Conservation (phyloP, 2,113 vertebrate genomes). For the Cryptomyrus ogoouensis region DNA sequence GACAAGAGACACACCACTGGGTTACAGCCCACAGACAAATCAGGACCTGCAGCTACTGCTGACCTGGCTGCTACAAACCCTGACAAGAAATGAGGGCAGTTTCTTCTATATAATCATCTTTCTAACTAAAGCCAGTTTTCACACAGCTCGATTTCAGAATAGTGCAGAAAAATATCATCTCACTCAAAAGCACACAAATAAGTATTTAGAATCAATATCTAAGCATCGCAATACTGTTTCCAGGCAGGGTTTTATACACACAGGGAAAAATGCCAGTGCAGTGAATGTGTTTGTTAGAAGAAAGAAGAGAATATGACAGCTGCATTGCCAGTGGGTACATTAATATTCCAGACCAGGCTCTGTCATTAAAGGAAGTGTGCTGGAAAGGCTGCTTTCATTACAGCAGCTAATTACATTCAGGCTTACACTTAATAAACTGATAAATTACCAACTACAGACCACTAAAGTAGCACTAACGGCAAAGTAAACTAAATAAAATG, state of each 20-base stretch:
- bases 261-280: not conserved
- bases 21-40: constrained; percentile 30
- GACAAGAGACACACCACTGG: constrained; percentile 23
- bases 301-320: not conserved
- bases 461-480: constrained; percentile 52
- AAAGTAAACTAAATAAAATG: constrained; percentile 36
- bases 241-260: not conserved
- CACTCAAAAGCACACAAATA: not conserved
- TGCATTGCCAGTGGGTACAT: constrained; percentile 45
- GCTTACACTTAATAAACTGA: constrained; percentile 78
- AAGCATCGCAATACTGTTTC: not conserved
- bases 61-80: not conserved
- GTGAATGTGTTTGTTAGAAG: not conserved
- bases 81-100: not conserved
- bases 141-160: not conserved
- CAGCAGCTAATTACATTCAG: constrained; percentile 76
- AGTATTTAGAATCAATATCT: not conserved
- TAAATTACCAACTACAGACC: constrained; percentile 69
- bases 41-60: not conserved
- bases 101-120: not conserved
- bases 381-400: constrained; percentile 81
- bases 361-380: constrained; percentile 82
- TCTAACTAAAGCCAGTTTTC: not conserved
- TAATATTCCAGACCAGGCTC: constrained; percentile 70
- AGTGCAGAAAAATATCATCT: not conserved